phyloP scores from a whole-genome alignment of 2,113 vertebrate genomes.

The Xyrauchen texanus region DNA sequence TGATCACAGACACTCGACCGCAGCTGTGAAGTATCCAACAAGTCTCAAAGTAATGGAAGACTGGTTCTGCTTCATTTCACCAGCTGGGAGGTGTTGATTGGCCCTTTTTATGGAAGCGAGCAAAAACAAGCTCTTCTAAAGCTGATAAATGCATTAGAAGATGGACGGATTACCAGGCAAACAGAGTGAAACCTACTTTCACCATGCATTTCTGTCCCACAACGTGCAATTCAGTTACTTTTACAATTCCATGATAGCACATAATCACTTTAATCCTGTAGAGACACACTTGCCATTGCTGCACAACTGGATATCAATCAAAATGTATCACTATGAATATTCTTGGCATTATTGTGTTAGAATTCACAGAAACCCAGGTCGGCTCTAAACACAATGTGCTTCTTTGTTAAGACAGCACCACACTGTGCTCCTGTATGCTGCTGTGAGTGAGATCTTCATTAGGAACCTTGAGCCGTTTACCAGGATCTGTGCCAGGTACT shows the following conservation, averaged over 20 bases:
- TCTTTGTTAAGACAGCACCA: slow-evolving; percentile 70
- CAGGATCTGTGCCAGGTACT: slow-evolving; percentile 56
- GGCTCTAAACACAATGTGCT: slow-evolving; percentile 67
- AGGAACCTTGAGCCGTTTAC: slow-evolving; percentile 54
- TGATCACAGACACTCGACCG: slow-evolving; percentile 65
- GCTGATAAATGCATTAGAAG: slow-evolving; percentile 51
- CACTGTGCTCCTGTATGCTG: slow-evolving; percentile 57
- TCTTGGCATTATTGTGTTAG: slow-evolving; percentile 72
- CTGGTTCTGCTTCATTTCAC: slow-evolving; percentile 76
- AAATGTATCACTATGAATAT: slow-evolving; percentile 74
- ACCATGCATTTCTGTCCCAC: slow-evolving; percentile 44
- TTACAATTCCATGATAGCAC: slow-evolving; percentile 27
- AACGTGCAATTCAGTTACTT: slow-evolving; percentile 39
- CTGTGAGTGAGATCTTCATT: slow-evolving; percentile 65
- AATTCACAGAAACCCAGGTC: slow-evolving; percentile 73
- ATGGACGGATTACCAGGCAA: slow-evolving; percentile 51
- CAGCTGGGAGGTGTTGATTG: slow-evolving; percentile 71
- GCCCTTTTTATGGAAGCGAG: slow-evolving; percentile 48
- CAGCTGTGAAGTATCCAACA: slow-evolving; percentile 76
- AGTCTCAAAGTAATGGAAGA: slow-evolving; percentile 74
- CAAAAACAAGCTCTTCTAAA: slow-evolving; percentile 54
- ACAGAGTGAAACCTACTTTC: slow-evolving; percentile 47
- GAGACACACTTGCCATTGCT: slow-evolving; percentile 40
- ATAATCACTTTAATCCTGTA: slow-evolving; percentile 19
- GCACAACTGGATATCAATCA: slow-evolving; percentile 78